A percentile compares a stretch with the other conserved stretches of the same genome.
Evolutionary conservation across 2,113 vertebrate genomes (phyloP).

Genomic region (Romanogobio albipinnatus): DNA sequence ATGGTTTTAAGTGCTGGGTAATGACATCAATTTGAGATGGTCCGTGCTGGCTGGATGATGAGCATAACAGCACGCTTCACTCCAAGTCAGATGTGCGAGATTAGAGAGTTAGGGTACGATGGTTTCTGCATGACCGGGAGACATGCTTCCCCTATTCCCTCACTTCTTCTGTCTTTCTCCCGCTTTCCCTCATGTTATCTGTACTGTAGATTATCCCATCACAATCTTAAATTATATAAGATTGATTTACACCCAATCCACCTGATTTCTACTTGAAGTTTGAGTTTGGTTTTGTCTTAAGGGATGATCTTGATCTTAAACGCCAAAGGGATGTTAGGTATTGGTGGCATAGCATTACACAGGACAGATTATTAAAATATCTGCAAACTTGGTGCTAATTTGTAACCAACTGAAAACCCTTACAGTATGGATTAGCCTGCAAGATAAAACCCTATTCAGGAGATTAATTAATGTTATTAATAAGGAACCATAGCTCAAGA

Average conservation of each 20-base stretch:
- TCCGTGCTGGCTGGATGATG: constrained; percentile 33
- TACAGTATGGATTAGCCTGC: too few relatives aligned
- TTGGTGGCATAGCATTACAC: too few relatives aligned
- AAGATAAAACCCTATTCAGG: too few relatives aligned
- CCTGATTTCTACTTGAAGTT: not conserved
- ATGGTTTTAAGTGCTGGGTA: not conserved
- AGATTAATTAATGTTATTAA: too few relatives aligned
- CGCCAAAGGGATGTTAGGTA: not conserved
- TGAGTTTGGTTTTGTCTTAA: not conserved
- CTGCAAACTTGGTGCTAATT: too few relatives aligned
- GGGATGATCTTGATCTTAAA: not conserved
- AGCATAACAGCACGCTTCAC: constrained; percentile 14
- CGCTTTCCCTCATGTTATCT: not conserved
- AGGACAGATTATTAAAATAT: too few relatives aligned
- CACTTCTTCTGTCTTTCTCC: not conserved
- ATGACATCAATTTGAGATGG: constrained; percentile 39
- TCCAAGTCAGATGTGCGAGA: constrained; percentile 28
- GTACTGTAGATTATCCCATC: not conserved
- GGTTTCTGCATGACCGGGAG: constrained; percentile 35
- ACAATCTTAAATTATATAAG: not conserved
- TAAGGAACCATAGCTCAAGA: too few relatives aligned
- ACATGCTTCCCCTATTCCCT: constrained; percentile 25
- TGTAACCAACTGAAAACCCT: too few relatives aligned
- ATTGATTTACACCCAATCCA: not conserved
- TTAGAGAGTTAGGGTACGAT: not conserved